Evolutionary conservation across 2,113 vertebrate genomes (phyloP), one percentile per base, ranked within the genome.

Genomic region (Crotalus helleri): DNA sequence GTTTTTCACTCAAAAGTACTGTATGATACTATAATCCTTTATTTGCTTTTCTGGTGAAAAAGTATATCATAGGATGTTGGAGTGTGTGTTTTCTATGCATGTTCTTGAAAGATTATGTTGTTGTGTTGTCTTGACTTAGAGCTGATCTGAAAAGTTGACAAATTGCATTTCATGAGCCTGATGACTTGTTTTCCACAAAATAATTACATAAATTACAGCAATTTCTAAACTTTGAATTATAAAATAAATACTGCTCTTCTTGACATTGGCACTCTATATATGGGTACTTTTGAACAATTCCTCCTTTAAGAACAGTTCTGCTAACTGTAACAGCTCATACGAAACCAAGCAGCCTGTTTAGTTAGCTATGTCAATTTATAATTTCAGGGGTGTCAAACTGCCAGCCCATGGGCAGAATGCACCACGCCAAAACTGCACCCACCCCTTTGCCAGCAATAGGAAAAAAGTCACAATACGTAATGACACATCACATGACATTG

Each of bases 181-280:
- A 17, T 90, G 39, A 86, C 90, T 53, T 64, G 53, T 61, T 96
- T 93, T 92, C 64, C 89, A 2, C 44, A 92, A 54, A 26, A 11
- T 54, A 55, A 0, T 54, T 87, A n/a, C 93, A 29, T 11, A 87
- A 92, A 11, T 92, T 10, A 33, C 69, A 53, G 33, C 89, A 26
- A 91, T 86, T 90, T 0, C 0, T 90, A 1, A 1, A 0, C 6
- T 15, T 29, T 1, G 10, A 74, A 93, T 92, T 93, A 39, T 86
- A 91, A 91, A 91, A 49, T 6, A 74, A 93, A 87, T 24, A 59
- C 13, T 0, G 91, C 87, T 49, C 3, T 85, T 39, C 0, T 19
- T 61, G 85, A 64, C 29, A 11, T 26, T 90, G n/a, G 85, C 59
- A 91, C 2, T 57, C 3, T 12, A 4, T 0, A 10, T n/a, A 1